A percentile compares a stretch with the other conserved stretches of the same genome.
These are phyloP conservation scores for Catocala sponsa DNA, from an alignment of 2,888 invertebrate species.

Conservation along the genomic window DNA sequence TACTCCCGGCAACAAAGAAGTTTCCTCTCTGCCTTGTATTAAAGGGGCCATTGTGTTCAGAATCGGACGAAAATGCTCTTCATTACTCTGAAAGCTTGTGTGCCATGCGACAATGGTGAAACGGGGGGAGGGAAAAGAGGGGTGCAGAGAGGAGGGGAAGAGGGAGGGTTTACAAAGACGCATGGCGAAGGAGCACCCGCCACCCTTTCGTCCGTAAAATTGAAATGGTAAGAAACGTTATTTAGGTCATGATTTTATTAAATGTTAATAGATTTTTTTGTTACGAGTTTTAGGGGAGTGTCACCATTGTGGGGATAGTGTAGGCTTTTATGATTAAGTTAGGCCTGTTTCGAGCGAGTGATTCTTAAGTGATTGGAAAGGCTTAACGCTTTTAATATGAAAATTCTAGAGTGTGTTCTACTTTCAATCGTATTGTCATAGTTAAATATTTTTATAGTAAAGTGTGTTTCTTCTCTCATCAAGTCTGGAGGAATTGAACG, in stretches of 20 bases:
- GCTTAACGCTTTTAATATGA: too few relatives aligned
- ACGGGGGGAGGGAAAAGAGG: constrained; percentile 55
- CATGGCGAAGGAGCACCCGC: constrained; percentile 77
- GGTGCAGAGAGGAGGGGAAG: constrained; percentile 36
- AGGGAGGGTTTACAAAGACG: constrained; percentile 76
- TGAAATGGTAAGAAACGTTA: constrained; percentile 87
- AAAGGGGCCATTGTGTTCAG: constrained; percentile 82
- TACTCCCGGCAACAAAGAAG: constrained; percentile 78
- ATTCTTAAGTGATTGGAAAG: constrained; percentile 18
- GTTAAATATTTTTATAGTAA: too few relatives aligned
- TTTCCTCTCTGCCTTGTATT: constrained; percentile 86
- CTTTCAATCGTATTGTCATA: neutral
- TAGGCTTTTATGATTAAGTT: constrained; percentile 30
- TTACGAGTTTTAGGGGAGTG: constrained; percentile 45
- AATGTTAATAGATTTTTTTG: constrained; percentile 79
- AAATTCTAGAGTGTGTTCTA: too few relatives aligned
- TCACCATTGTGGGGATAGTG: constrained; percentile 35
- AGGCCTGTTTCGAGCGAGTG: constrained; percentile 15
- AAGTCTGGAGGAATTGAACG: too few relatives aligned
- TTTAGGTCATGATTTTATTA: constrained; percentile 88
- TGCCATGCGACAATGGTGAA: constrained; percentile 85
- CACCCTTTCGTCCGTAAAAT: constrained; percentile 87
- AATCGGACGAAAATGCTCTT: constrained; percentile 89
- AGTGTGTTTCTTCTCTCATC: too few relatives aligned
- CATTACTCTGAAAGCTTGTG: constrained; percentile 89